Percentiles rank a stretch among this genome's conserved stretches.
phyloP scores from a whole-genome alignment of 2,797 vertebrate species.

The Luscinia megarhynchos region DNA sequence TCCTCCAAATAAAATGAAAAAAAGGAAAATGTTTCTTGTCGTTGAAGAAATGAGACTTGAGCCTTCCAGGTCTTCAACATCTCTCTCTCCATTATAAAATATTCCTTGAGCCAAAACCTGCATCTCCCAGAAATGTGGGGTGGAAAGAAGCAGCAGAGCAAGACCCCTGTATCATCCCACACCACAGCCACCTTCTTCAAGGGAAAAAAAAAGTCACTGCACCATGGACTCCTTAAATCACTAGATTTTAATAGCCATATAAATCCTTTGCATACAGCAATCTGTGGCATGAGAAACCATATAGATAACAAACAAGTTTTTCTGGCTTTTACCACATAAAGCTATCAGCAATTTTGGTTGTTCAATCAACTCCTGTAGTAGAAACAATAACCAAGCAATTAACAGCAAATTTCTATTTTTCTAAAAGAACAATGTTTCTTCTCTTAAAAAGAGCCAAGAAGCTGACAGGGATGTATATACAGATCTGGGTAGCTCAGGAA shows the following conservation, averaged over 20 bases:
- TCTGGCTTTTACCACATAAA: conserved; percentile 24
- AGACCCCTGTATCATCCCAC: not conserved
- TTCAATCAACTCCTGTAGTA: conserved; percentile 28
- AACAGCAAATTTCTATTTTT: conserved; percentile 43
- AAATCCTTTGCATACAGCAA: conserved; percentile 50
- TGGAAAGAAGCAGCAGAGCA: not conserved
- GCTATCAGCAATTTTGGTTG: not conserved
- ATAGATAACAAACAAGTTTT: not conserved
- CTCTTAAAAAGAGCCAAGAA: conserved; percentile 42
- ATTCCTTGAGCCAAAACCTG: not conserved
- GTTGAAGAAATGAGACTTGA: not conserved
- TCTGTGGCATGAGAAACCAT: conserved; percentile 42
- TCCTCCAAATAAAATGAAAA: not conserved
- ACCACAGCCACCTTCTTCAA: not conserved
- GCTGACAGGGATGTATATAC: not conserved
- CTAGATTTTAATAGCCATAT: conserved; percentile 69
- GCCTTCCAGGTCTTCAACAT: fast-evolving
- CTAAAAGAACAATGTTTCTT: conserved; percentile 36
- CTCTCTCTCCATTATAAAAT: not conserved
- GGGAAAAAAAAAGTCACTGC: not conserved
- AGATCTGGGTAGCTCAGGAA: not conserved
- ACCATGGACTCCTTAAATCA: conserved; percentile 2
- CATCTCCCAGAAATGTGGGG: not conserved
- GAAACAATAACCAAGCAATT: conserved; percentile 54
- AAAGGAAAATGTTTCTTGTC: not conserved